Evolutionary conservation across 2,113 vertebrate species (phyloP), one percentile per base, ranked within the genome.

Genomic region (Mustela nigripes): DNA sequence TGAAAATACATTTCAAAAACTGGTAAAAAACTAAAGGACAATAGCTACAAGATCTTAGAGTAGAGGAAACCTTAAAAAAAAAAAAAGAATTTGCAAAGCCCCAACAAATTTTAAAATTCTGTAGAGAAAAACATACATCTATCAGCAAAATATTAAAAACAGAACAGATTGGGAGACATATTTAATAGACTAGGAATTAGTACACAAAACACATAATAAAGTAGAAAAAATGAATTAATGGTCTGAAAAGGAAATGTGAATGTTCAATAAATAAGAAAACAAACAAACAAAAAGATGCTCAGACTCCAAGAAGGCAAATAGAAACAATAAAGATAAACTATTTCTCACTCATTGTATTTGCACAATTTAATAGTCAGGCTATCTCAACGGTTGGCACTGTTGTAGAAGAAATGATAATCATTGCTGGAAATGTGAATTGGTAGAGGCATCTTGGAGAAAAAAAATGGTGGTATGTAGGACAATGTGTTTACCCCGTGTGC

Each of bases 81-180:
- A 24, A 63, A 76, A 19, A 76, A 33, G 31, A 82, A 26, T 5
- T 11, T 67, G 28, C n/a, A 74, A 65, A 63, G 7, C 10, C 8
- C 62, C n/a, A 78, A 85, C 4, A 92, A 81, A 58, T 42, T 83
- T 87, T 63, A 78, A 62, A 86, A 63, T 78, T 76, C 39, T 81
- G 4, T 50, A 7, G 22, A 67, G 58, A 85, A 93, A 69, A 84
- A 45, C 36, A 33, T 76, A 74, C 1, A 85, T 81, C 56, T 69
- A 36, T 89, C 80, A 76, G 22, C 45, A 76, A 93, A 94, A 95
- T 85, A 84, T 86, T 89, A 42, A 39, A 93, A 83, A 42, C 5
- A 56, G 60, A 83, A 42, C 5, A 56, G 60, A 56, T 5, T 4
- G 5, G 56, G 42, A 96, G 56, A 45, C 21, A 73, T 4, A n/a